A percentile compares a stretch with the other conserved stretches of the same genome.
Evolutionary conservation across 1,140 invertebrate genomes (phyloP).

Genomic region (Trachymyrmex septentrionalis): DNA sequence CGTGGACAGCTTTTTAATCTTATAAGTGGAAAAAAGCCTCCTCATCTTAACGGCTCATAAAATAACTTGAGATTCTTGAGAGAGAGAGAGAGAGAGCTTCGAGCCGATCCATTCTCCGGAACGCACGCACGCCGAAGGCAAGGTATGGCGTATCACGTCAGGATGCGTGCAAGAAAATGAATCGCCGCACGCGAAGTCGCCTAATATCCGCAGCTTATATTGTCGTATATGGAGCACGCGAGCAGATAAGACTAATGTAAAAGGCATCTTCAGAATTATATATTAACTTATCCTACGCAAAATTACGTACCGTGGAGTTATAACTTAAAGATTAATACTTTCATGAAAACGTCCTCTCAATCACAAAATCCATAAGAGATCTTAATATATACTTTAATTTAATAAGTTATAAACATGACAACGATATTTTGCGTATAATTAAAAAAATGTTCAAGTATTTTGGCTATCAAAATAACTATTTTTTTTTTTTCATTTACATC

Average conservation of each 20-base stretch:
- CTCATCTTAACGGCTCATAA: constrained; percentile 38
- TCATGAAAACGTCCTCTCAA: not conserved
- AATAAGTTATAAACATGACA: not conserved
- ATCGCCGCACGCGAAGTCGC: constrained; percentile 49
- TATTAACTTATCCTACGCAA: constrained; percentile 23
- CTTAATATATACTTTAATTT: not conserved
- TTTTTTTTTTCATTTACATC: constrained; percentile 1
- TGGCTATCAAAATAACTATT: not conserved
- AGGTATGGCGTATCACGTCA: constrained; percentile 42
- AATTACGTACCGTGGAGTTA: constrained; percentile 4
- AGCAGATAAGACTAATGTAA: constrained; percentile 22
- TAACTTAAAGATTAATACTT: constrained; percentile 11
- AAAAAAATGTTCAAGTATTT: no score
- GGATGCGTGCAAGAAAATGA: constrained; percentile 55
- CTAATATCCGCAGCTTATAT: constrained; percentile 13
- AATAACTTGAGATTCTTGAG: constrained; percentile 44
- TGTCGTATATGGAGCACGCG: constrained; percentile 18
- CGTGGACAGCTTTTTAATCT: constrained; percentile 46
- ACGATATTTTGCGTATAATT: not conserved
- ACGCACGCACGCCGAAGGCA: constrained; percentile 50
- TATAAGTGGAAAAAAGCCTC: constrained; percentile 23
- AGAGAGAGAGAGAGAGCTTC: no score
- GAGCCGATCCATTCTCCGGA: constrained; percentile 27
- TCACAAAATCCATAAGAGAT: not conserved
- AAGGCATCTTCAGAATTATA: constrained; percentile 28